Conservation (phyloP, 2,113 vertebrate species). For the Phyllopteryx taeniolatus region DNA sequence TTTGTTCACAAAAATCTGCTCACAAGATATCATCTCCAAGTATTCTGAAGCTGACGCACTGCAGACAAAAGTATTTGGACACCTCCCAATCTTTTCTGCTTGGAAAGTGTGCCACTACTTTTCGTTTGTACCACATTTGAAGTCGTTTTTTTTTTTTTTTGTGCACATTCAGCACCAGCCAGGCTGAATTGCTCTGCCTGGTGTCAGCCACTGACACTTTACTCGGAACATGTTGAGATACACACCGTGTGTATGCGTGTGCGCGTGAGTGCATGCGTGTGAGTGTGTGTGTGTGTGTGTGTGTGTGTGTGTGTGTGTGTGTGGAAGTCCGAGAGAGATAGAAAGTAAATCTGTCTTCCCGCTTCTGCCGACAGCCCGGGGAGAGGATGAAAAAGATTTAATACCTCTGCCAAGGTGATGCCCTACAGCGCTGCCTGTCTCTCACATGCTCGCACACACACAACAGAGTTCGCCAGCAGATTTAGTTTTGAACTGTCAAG, state of each 20-base stretch:
- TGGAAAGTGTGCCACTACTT: not conserved
- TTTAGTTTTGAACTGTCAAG: not conserved
- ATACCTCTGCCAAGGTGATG: constrained; percentile 67
- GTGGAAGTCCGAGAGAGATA: constrained; percentile 10
- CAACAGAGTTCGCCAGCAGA: constrained; percentile 1
- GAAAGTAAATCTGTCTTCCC: constrained; percentile 39
- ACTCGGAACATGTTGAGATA: constrained; percentile 39
- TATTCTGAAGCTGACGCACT: not conserved
- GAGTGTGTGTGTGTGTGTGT: constrained; percentile 7
- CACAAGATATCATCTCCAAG: not conserved
- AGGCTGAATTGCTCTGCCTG: constrained; percentile 9
- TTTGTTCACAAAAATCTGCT: not conserved
- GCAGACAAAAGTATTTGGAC: not conserved
- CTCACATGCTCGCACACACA: constrained; percentile 16
- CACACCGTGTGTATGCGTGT: not conserved
- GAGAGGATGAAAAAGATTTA: constrained; percentile 65
- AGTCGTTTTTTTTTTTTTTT: not conserved
- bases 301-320: constrained; percentile 15
- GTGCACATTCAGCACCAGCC: constrained; percentile 7
- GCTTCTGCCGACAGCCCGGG: constrained; percentile 45
- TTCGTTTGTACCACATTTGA: not conserved
- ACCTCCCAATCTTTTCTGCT: not conserved
- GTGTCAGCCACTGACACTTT: constrained; percentile 46
- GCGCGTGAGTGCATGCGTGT: not conserved
- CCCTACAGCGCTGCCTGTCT: constrained; percentile 55